A percentile compares a stretch with the other conserved stretches of the same genome.
Conservation (phyloP, 2,888 invertebrate species). For the Anagyrus pseudococci region DNA sequence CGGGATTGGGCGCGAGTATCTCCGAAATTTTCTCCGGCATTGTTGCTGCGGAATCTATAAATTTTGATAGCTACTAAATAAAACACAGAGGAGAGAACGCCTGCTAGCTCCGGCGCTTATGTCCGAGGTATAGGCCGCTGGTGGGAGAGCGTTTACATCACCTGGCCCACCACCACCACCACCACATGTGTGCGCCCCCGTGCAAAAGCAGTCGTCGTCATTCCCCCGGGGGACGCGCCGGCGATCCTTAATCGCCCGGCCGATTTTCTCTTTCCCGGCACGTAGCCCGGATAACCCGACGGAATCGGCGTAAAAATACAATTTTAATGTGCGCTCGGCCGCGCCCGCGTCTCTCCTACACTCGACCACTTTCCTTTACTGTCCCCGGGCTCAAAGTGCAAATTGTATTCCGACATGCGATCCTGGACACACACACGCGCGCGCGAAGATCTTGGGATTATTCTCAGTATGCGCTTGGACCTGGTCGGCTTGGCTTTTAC, state of each 20-base stretch:
- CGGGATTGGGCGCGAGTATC: constrained; percentile 21
- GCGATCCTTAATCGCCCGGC: constrained; percentile 67
- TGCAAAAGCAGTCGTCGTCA: constrained; percentile 39
- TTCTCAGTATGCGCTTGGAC: no score
- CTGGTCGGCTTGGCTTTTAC: no score
- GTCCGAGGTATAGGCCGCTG: not conserved
- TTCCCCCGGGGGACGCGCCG: constrained; percentile 54
- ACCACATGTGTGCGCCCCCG: constrained; percentile 26
- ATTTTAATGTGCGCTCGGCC: constrained; percentile 65
- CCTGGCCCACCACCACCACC: constrained; percentile 37
- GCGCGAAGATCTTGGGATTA: constrained; percentile 7
- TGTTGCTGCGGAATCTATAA: constrained; percentile 52
- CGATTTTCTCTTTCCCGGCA: constrained; percentile 67
- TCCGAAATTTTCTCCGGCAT: constrained; percentile 19
- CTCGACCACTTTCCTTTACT: not conserved
- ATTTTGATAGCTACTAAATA: constrained; percentile 60
- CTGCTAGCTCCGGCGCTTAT: constrained; percentile 12
- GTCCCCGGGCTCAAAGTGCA: constrained; percentile 5
- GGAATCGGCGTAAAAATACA: constrained; percentile 72
- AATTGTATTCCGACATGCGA: constrained; percentile 4
- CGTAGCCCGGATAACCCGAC: constrained; percentile 65
- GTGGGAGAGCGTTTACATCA: constrained; percentile 19
- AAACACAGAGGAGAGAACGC: constrained; percentile 47
- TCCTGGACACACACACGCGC: not conserved
- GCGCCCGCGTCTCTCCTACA: no score